phyloP scores from a whole-genome alignment of 2,797 vertebrate genomes.

The Valencia hispanica region DNA sequence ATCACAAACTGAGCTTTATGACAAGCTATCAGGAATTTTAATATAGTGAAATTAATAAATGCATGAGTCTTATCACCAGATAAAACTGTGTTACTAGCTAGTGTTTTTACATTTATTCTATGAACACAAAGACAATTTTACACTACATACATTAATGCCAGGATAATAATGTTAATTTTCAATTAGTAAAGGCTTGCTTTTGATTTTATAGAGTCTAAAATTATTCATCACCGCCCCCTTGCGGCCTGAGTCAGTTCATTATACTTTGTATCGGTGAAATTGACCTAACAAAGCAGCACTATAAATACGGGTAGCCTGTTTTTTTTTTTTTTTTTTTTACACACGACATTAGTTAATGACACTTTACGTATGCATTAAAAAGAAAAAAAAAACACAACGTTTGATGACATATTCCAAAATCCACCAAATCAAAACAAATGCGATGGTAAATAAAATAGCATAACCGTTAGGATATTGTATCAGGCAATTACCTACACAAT shows the following conservation, averaged over 20 bases:
- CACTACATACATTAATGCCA: background rate
- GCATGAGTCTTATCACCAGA: background rate
- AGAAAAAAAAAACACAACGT: background rate
- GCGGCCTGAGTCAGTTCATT: background rate
- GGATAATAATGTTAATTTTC: background rate
- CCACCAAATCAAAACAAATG: background rate
- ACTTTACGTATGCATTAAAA: background rate
- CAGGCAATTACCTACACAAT: background rate
- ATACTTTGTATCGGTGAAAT: background rate
- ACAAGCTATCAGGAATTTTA: background rate
- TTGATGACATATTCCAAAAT: background rate
- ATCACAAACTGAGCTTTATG: background rate
- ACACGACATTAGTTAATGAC: background rate
- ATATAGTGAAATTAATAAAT: background rate
- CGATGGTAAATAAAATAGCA: background rate
- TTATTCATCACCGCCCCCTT: slow-evolving; percentile 44
- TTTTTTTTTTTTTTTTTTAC: background rate
- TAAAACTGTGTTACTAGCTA: background rate
- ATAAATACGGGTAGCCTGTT: too few relatives aligned
- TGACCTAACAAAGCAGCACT: background rate
- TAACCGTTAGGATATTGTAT: background rate
- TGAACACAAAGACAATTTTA: background rate
- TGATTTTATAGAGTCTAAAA: slow-evolving; percentile 3
- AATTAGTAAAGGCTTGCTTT: background rate
- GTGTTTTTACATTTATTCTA: background rate